Conservation (phyloP, 2,797 vertebrate species). For the Eospalax fontanierii region DNA sequence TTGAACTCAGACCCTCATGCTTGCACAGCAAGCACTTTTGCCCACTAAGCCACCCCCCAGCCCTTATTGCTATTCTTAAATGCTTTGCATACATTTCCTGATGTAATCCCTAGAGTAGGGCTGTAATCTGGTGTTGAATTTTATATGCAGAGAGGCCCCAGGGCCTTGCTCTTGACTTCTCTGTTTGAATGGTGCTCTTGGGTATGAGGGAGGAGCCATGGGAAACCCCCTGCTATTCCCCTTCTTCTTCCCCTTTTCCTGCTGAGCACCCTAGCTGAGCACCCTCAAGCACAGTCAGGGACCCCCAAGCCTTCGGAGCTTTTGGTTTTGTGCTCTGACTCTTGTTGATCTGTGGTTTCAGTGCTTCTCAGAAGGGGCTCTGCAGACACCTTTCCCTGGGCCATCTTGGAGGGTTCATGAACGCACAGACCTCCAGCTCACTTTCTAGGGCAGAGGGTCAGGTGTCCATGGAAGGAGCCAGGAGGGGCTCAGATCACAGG, state of each 20-base stretch:
- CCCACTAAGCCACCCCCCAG: not conserved
- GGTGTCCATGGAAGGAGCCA: not conserved
- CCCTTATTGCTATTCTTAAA: not conserved
- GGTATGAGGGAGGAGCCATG: not conserved
- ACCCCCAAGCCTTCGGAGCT: not conserved
- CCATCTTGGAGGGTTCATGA: slow-evolving; percentile 26
- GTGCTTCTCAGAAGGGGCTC: not conserved
- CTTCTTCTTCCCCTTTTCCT: not conserved
- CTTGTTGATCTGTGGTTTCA: not conserved
- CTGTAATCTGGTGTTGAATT: not conserved
- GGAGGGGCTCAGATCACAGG: not conserved
- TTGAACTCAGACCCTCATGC: not conserved
- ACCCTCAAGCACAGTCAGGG: not conserved
- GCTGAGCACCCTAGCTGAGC: not conserved
- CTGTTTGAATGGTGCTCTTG: not conserved
- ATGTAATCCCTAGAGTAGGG: not conserved
- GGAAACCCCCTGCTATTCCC: accelerated
- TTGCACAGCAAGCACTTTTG: not conserved
- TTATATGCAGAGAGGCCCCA: not conserved
- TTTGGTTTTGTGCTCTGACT: not conserved
- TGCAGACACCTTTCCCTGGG: not conserved
- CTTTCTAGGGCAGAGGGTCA: too few relatives aligned
- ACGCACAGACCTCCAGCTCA: slow-evolving; percentile 7
- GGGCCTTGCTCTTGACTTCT: not conserved
- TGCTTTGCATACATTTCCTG: not conserved